Base-by-base conservation (phyloP, 2,113 vertebrate species). In the Notothenia rossii region DNA sequence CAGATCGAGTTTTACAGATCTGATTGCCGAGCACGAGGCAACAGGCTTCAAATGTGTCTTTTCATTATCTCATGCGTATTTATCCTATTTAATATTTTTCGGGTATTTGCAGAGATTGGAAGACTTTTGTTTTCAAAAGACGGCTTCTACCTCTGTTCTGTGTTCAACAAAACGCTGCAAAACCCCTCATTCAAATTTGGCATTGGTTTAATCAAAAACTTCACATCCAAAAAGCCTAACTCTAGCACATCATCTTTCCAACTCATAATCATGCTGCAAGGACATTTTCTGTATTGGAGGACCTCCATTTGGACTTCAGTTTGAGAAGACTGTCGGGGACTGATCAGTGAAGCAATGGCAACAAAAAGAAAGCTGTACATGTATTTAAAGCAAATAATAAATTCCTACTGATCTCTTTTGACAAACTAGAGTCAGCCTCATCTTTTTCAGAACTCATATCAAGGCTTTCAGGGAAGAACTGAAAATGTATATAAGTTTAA, bases 351-450 rank as follows among this genome's bases (percentile, higher is more conserved):
- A 85, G 58, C 77, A 43, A 73, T 76, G 86, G 70, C 82, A 86
- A 75, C 77, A 87, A 81, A 67, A 66, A 61, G 72, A 81, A 73
- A 83, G 76, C 68, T 94, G 93, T 93, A 89, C 82, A 79, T 93
- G 90, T 94, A 89, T 92, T 93, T 89, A 85, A 91, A 92, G 90
- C 87, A 91, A 91, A 89, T 84, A 93, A 92, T 94, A 94, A 95
- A 95, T 94, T 93, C 88, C 90, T 91, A 92, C 91, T 94, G 92
- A 93, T 93, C 89, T 92, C 86, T 94, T 94, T 93, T 89, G 90
- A 93, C 86, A 93, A 91, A 86, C 69, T 69, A 75, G 80, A 85
- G 84, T 93, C 81, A 15, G 77, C 55, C 68, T 74, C 4, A 60
- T 82, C 45, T 91, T 86, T 73, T 81, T 66, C 13, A 33, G 17